Conservation (phyloP, 1,140 invertebrate species). For the Sminthurides bifidus region DNA sequence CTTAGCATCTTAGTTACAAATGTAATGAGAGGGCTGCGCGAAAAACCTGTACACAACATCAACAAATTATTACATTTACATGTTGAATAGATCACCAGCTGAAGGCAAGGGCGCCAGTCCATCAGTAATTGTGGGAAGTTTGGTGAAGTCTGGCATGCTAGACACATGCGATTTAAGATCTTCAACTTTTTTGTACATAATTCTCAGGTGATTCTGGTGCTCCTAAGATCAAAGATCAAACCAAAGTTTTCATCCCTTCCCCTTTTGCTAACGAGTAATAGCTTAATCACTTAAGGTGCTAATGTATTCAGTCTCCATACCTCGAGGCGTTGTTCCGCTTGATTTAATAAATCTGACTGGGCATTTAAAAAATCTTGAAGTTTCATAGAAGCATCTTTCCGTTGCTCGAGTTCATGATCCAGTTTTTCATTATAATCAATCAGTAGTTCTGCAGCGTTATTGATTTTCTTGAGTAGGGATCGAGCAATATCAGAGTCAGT, state of each 20-base stretch:
- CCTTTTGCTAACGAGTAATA: too few species aligned
- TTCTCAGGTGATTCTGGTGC: conserved; percentile 42
- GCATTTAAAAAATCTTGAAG: conserved; percentile 71
- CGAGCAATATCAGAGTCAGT: conserved; percentile 26
- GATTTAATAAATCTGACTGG: conserved; percentile 68
- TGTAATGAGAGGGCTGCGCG: too few species aligned
- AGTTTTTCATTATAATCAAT: conserved; percentile 80
- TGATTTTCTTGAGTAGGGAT: conserved; percentile 48
- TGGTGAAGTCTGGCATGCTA: conserved; percentile 80
- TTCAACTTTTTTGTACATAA: conserved; percentile 34
- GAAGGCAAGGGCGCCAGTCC: conserved; percentile 82
- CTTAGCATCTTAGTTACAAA: neutral
- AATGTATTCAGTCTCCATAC: conserved; percentile 42
- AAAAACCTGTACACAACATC: too few species aligned
- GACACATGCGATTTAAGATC: conserved; percentile 85
- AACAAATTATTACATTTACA: conserved; percentile 2
- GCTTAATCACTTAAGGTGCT: neutral
- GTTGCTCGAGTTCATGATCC: conserved; percentile 72
- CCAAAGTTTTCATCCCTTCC: neutral
- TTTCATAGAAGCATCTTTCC: conserved; percentile 70
- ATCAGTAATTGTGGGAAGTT: conserved; percentile 77
- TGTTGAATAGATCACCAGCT: conserved; percentile 78
- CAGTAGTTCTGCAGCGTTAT: conserved; percentile 70
- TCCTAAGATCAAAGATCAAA: conserved; percentile 49
- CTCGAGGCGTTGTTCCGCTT: conserved; percentile 73